Conservation (phyloP, 2,797 vertebrate genomes). For the Sebastes trivittatus region DNA sequence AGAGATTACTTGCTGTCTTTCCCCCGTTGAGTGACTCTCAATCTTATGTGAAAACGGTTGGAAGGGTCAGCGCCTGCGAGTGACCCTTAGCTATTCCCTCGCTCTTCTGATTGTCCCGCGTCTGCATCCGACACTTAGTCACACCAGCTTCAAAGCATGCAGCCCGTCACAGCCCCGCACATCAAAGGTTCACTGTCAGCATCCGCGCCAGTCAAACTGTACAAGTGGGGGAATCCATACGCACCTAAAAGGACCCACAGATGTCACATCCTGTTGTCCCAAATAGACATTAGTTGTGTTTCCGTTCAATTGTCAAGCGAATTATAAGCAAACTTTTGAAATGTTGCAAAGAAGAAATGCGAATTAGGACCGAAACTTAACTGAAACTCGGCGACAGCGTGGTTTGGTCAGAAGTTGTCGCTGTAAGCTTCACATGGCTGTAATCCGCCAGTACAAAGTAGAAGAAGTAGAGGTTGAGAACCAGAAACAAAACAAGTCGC, state of each 20-base stretch:
- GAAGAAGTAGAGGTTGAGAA: too few species aligned
- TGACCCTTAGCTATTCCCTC: conserved; percentile 33
- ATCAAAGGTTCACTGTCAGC: conserved; percentile 38
- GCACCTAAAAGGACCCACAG: not conserved
- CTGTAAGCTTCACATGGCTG: too few species aligned
- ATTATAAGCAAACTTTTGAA: not conserved
- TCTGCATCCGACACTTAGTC: conserved; percentile 35
- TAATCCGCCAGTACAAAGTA: not conserved
- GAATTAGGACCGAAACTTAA: too few species aligned
- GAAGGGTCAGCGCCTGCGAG: conserved; percentile 62
- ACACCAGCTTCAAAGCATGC: conserved; percentile 51
- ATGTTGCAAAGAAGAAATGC: not conserved
- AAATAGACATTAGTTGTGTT: not conserved
- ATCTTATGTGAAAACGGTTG: conserved; percentile 49
- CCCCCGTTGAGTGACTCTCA: conserved; percentile 60
- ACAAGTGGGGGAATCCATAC: not conserved
- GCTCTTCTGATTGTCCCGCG: conserved; percentile 17
- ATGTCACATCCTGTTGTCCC: not conserved
- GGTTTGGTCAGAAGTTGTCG: not conserved
- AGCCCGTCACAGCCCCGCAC: conserved; percentile 25
- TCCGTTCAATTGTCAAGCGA: not conserved
- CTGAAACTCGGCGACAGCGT: not conserved
- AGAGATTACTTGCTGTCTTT: conserved; percentile 7
- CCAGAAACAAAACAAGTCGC: not conserved
- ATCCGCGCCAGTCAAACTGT: not conserved